Evolutionary conservation across 2,797 vertebrate species (phyloP).

Genomic region (Mus caroli): DNA sequence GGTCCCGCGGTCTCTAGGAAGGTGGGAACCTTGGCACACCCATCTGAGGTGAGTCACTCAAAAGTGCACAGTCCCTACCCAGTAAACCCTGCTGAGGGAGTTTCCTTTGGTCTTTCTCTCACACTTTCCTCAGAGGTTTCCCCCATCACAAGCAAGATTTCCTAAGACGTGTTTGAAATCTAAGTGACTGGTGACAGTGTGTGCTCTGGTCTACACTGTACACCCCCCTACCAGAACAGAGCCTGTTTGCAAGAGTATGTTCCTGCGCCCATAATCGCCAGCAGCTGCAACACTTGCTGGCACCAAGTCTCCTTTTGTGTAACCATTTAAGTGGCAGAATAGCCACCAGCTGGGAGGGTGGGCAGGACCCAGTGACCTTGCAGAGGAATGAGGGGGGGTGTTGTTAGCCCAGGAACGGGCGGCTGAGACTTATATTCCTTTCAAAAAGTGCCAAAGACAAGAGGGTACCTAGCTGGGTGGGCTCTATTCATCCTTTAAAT

Average conservation of each 20-base stretch:
- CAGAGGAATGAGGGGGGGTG: neutral
- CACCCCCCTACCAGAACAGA: neutral
- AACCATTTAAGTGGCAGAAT: neutral
- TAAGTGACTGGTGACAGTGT: neutral
- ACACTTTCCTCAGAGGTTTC: neutral
- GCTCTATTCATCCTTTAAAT: neutral
- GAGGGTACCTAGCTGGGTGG: neutral
- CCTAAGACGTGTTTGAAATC: neutral
- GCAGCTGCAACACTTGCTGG: neutral
- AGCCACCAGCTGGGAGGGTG: neutral
- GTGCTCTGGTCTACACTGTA: neutral
- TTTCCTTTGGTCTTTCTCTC: neutral
- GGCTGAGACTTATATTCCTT: conserved; percentile 28
- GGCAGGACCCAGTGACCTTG: neutral
- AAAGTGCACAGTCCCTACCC: neutral
- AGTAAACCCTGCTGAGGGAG: neutral
- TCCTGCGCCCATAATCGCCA: neutral
- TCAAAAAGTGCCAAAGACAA: neutral
- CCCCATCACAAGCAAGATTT: neutral
- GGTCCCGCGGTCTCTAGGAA: neutral
- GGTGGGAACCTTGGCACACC: neutral
- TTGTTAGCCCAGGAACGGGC: neutral
- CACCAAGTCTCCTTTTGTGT: neutral
- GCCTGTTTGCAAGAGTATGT: neutral
- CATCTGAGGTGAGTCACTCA: neutral